Evolutionary conservation across 2,797 vertebrate genomes (phyloP), one percentile per base, ranked within the genome.

Genomic region (Nannoperca australis): DNA sequence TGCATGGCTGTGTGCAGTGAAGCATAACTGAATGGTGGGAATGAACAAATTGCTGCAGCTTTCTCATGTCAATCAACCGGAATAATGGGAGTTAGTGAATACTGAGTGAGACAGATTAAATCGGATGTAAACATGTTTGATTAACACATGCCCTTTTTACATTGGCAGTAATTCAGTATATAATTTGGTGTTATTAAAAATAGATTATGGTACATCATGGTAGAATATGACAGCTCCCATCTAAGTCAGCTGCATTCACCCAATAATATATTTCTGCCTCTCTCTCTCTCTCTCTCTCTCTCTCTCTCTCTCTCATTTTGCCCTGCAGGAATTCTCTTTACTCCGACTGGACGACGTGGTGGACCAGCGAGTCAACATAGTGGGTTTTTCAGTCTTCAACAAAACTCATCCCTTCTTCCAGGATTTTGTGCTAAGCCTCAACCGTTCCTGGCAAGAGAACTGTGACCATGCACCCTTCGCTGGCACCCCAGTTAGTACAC

Each of bases 341-440:
- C 97, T 98, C 70, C 96, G 91, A 81, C 92, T 99, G 91, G 97
- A 99, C 70, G 96, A 94, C 54, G 93, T 97, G 62, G 93, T 90
- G 24, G 96, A 99, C 0, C 97, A 98, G 45, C 88, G 97, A 56
- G 97, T 99, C 89, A 99, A 98, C 95, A 96, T 99, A 64, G 86
- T 99, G 55, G 97, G 97, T 3, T 99, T 99, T 93, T 99, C 98
- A 22, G 98, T 99, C 89, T 99, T 99, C 96, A 98, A 99, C 94
- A 95, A 95, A 80, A 98, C 97, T 1, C 98, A 99, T 51, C 95
- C 96, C 81, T 99, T 97, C 93, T 99, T 97, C 95, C 96, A 97
- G 93, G 97, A 99, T 90, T 99, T 99, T 85, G 95, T 96, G 13
- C 95, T 98, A 84, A 99, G 97, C 89, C 98, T 99, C 94, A 99